phyloP scores from a whole-genome alignment of 2,797 vertebrate genomes.

The Anableps anableps region DNA sequence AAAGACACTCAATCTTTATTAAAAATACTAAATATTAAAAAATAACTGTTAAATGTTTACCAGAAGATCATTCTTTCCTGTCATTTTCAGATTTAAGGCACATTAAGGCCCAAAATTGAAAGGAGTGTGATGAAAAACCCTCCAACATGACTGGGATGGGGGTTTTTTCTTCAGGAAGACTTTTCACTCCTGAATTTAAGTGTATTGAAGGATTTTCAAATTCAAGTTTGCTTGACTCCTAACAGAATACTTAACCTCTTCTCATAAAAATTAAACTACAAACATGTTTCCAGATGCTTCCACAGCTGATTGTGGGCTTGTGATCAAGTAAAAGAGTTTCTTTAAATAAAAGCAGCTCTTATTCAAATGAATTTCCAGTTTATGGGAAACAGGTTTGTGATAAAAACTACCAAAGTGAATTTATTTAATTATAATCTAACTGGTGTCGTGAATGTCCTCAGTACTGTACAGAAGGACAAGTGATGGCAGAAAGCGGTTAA shows the following conservation, averaged over 20 bases:
- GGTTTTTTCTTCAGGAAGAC: not conserved
- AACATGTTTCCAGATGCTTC: constrained; percentile 9
- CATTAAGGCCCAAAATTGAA: not conserved
- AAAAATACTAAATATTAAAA: not conserved
- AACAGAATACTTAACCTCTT: not conserved
- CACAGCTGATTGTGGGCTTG: constrained; percentile 11
- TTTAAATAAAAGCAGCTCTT: not conserved
- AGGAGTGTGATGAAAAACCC: not conserved
- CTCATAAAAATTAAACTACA: constrained; percentile 27
- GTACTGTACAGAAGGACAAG: constrained; percentile 45
- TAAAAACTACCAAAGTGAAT: constrained; percentile 35
- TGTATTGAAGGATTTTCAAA: constrained; percentile 14
- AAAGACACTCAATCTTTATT: constrained; percentile 5
- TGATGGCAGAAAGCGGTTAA: constrained; percentile 80
- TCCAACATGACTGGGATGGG: not conserved
- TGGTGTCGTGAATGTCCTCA: constrained; percentile 47
- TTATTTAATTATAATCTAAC: constrained; percentile 55
- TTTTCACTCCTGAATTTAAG: constrained; percentile 6
- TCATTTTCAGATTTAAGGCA: constrained; percentile 7
- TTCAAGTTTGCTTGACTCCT: constrained; percentile 1
- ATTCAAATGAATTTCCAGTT: constrained; percentile 20
- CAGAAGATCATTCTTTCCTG: not conserved
- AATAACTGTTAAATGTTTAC: not conserved
- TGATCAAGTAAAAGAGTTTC: constrained; percentile 4
- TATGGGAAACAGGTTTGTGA: not conserved